A percentile compares a stretch with the other conserved stretches of the same genome.
Evolutionary conservation across 2,888 invertebrate genomes (phyloP).

Genomic region (Pristionchus entomophagus): DNA sequence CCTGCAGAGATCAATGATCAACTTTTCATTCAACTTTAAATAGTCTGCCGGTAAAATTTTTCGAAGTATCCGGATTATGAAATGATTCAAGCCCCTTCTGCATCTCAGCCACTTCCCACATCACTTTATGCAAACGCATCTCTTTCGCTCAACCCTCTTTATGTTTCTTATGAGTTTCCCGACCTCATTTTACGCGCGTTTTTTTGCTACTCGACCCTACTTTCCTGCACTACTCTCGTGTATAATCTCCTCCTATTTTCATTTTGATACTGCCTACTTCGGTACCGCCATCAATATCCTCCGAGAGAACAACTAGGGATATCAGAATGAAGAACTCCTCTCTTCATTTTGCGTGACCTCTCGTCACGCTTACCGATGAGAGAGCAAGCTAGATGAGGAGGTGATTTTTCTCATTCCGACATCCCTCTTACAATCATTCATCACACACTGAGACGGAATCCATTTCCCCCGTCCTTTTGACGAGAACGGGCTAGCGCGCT

Average conservation of each 20-base stretch:
- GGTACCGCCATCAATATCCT: too few relatives aligned
- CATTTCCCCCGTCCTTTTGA: neutral
- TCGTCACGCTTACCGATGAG: neutral
- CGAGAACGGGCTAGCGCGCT: neutral
- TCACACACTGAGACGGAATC: neutral
- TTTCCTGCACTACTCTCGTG: too few relatives aligned
- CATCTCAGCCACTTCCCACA: neutral
- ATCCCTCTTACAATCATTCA: neutral
- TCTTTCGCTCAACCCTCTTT: neutral
- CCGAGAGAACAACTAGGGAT: too few relatives aligned
- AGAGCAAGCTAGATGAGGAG: neutral
- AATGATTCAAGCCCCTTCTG: neutral
- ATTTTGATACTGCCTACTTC: too few relatives aligned
- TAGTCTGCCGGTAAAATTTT: neutral
- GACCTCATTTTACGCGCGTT: conserved; percentile 20
- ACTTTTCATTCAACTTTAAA: neutral
- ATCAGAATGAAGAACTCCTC: too few relatives aligned
- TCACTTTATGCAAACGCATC: neutral
- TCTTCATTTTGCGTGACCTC: too few relatives aligned
- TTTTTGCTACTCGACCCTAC: neutral
- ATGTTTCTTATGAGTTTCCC: conserved; percentile 17
- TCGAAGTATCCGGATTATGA: neutral
- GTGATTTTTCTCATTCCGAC: neutral
- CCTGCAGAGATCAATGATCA: conserved; percentile 16
- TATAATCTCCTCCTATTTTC: too few relatives aligned